Conservation (phyloP, 2,888 invertebrate species). For the Ectemnius continuus region DNA sequence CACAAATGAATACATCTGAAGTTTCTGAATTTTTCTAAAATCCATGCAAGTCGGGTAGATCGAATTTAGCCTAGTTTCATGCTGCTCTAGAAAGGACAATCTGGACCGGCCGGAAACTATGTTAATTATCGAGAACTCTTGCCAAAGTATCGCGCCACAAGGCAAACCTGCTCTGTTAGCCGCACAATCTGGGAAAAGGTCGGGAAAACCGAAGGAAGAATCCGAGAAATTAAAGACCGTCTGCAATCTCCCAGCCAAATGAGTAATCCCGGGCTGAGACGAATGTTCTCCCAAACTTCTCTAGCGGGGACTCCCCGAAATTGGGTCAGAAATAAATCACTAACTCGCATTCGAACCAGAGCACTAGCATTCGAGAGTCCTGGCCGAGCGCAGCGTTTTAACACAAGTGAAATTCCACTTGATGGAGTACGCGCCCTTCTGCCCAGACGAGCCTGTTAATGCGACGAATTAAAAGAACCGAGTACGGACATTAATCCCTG, state of each 20-base stretch:
- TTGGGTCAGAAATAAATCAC: not conserved
- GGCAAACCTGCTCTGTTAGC: no score
- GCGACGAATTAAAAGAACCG: no score
- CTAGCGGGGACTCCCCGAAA: not conserved
- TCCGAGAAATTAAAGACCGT: no score
- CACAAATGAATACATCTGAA: not conserved
- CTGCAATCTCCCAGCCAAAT: not conserved
- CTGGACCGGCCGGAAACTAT: not conserved
- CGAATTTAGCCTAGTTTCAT: not conserved
- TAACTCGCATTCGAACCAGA: not conserved
- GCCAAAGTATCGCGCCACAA: not conserved
- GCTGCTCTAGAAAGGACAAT: not conserved
- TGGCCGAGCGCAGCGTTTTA: not conserved
- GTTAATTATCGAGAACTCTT: slow-evolving; percentile 4
- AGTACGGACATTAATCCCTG: no score
- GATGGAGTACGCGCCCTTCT: not conserved
- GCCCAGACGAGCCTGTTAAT: no score
- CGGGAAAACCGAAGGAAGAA: not conserved
- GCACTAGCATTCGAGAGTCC: not conserved
- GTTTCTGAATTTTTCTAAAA: no score
- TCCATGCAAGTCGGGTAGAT: not conserved
- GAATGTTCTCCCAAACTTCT: not conserved
- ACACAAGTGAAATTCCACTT: not conserved
- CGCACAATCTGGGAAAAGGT: no score
- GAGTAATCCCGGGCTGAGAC: not conserved